Evolutionary conservation across 2,113 vertebrate genomes (phyloP).

Genomic region (Bagarius yarrelli): DNA sequence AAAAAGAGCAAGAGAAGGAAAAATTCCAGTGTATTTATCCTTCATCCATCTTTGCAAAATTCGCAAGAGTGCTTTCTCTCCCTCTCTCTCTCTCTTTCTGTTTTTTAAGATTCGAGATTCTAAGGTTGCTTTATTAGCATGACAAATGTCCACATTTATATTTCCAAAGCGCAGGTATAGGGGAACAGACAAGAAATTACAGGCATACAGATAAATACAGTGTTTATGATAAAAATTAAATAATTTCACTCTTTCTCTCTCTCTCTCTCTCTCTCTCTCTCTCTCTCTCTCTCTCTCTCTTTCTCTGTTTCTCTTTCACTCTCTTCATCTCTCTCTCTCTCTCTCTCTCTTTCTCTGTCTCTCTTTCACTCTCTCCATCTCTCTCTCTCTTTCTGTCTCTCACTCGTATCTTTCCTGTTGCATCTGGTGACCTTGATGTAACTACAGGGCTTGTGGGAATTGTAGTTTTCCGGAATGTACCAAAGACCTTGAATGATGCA

Average conservation of each 20-base stretch:
- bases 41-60: conserved; percentile 44
- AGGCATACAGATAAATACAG: too few species aligned
- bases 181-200: too few species aligned
- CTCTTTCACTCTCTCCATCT: neutral
- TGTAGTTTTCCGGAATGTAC: conserved; percentile 26
- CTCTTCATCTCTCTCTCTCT: neutral
- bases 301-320: conserved; percentile 2
- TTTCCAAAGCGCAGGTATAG: too few species aligned
- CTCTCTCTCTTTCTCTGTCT: neutral
- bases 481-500: neutral
- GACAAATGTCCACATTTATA: too few species aligned
- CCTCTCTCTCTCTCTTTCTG: neutral
- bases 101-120: too few species aligned
- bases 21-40: conserved; percentile 40
- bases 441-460: conserved; percentile 21
- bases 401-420: neutral
- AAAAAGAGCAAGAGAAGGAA: conserved; percentile 16
- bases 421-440: conserved; percentile 17
- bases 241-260: neutral
- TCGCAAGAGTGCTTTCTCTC: conserved; percentile 21
- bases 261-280: conserved; percentile 18
- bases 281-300: neutral
- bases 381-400: neutral
- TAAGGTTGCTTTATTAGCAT: too few species aligned
- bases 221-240: too few species aligned